A percentile compares a stretch with the other conserved stretches of the same genome.
Conservation (phyloP, 2,113 vertebrate genomes). For the Leptobrachium ailaonicum region DNA sequence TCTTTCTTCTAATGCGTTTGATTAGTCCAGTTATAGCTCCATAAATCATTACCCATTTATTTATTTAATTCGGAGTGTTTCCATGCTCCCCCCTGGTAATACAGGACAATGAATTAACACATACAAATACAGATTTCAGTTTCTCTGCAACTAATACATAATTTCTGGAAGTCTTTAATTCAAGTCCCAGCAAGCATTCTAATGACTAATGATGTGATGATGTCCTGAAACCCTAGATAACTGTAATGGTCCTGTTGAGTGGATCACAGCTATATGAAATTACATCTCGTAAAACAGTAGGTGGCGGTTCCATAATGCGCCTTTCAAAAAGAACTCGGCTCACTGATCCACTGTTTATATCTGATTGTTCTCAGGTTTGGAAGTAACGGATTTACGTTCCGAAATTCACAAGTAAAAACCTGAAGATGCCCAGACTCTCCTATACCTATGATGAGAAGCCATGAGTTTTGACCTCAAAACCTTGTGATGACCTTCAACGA, state of each 20-base stretch:
- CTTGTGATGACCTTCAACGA: no score
- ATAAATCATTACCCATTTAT: background rate
- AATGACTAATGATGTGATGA: background rate
- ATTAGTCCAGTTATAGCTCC: background rate
- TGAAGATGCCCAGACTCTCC: no score
- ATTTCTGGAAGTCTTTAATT: background rate
- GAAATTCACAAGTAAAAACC: no score
- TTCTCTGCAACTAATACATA: background rate
- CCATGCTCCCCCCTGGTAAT: background rate
- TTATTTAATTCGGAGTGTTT: background rate
- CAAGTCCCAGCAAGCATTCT: background rate
- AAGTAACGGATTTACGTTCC: no score
- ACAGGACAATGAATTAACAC: background rate
- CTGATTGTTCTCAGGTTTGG: no score
- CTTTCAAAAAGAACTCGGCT: no score
- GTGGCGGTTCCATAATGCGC: no score
- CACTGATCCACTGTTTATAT: no score
- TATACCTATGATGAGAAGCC: no score
- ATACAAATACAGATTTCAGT: background rate
- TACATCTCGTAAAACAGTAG: no score
- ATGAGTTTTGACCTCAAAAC: no score
- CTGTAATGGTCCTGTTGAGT: background rate
- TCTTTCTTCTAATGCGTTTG: background rate
- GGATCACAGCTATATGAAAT: background rate
- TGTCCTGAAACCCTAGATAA: background rate